Evolutionary conservation across 2,113 vertebrate species (phyloP).

Genomic region (Cephalopterus ornatus): DNA sequence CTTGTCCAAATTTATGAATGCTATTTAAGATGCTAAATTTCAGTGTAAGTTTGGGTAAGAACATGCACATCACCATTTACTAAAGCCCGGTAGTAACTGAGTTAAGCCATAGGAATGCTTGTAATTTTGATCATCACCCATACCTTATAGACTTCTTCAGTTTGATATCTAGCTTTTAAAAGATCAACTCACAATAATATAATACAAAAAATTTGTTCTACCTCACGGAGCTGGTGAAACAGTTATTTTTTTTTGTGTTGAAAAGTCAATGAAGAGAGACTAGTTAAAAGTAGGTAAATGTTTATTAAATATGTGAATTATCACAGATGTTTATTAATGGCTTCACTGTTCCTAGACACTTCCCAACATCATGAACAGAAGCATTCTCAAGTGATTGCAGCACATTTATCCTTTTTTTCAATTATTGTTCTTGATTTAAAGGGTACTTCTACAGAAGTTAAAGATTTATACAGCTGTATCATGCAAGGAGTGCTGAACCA

Average conservation of each 20-base stretch:
- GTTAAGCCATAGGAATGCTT: background rate
- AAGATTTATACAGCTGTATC: background rate
- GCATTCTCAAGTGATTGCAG: background rate
- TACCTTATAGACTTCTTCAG: background rate
- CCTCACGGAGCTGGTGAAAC: background rate
- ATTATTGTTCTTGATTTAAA: constrained; percentile 1
- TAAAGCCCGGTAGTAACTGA: background rate
- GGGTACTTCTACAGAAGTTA: background rate
- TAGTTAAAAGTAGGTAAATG: background rate
- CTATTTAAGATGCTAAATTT: background rate
- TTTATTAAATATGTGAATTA: background rate
- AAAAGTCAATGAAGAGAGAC: background rate
- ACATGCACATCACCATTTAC: background rate
- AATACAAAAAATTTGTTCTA: background rate
- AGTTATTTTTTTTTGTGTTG: background rate
- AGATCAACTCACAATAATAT: background rate
- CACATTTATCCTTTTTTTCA: background rate
- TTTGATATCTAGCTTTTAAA: background rate
- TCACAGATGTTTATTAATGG: background rate
- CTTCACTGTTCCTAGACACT: background rate
- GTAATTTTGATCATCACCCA: background rate
- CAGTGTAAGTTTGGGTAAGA: background rate
- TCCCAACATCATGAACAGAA: background rate
- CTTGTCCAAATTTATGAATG: background rate
- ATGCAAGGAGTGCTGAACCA: background rate